These are phyloP conservation scores for Lasius platythorax DNA, from an alignment of 2,888 invertebrate genomes.

Conservation along the genomic window DNA sequence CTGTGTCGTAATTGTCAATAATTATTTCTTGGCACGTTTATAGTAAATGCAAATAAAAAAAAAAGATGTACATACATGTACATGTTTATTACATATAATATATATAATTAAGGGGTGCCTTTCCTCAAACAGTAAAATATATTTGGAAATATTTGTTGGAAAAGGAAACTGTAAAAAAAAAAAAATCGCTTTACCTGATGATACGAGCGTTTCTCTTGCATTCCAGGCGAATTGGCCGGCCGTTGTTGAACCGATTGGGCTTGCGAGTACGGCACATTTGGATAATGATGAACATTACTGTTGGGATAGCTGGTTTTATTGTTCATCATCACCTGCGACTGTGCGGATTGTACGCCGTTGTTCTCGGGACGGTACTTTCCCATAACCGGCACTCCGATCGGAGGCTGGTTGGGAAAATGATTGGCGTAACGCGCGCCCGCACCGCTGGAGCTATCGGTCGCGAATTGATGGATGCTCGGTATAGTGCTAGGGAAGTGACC, in stretches of 20 bases:
- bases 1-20: neutral
- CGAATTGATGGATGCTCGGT: slow-evolving; percentile 94
- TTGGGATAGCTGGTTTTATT: slow-evolving; percentile 83
- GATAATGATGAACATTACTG: slow-evolving; percentile 85
- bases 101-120: neutral
- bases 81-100: neutral
- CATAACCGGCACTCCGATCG: slow-evolving; percentile 87
- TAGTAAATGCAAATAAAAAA: neutral
- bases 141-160: neutral
- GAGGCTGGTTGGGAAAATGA: slow-evolving; percentile 88
- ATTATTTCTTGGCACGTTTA: neutral
- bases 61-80: neutral
- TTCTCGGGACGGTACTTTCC: slow-evolving; percentile 88
- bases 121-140: neutral
- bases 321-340: slow-evolving; percentile 85
- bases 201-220: slow-evolving; percentile 84
- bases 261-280: slow-evolving; percentile 84
- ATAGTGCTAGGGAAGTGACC: slow-evolving; percentile 92
- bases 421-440: slow-evolving; percentile 84
- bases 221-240: slow-evolving; percentile 83
- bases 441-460: slow-evolving; percentile 88
- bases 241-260: slow-evolving; percentile 84
- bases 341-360: slow-evolving; percentile 83
- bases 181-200: slow-evolving; percentile 80
- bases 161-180: neutral